These are phyloP conservation scores for Drosophila silvestris DNA, from an alignment of 2,888 invertebrate species.

Conservation along the genomic window DNA sequence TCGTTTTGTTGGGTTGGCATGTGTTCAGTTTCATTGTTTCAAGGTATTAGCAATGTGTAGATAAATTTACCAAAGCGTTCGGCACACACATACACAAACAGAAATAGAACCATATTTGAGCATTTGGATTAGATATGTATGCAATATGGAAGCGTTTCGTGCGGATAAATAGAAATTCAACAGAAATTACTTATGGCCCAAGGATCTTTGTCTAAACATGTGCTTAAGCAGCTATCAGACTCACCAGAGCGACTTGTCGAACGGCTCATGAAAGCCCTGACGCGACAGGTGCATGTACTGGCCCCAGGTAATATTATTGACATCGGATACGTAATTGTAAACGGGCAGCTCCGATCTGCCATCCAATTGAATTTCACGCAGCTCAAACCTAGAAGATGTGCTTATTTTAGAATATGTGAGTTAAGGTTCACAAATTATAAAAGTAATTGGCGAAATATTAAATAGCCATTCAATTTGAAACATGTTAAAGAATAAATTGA, in stretches of 20 bases:
- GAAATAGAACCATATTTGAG: constrained; percentile 72
- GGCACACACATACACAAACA: constrained; percentile 17
- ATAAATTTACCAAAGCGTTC: constrained; percentile 63
- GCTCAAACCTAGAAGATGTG: constrained; percentile 66
- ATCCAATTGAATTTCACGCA: constrained; percentile 58
- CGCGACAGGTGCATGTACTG: constrained; percentile 85
- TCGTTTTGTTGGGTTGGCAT: constrained; percentile 33
- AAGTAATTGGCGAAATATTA: neutral
- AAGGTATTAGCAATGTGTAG: constrained; percentile 74
- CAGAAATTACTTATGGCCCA: constrained; percentile 50
- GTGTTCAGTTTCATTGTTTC: constrained; percentile 68
- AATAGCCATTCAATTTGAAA: neutral
- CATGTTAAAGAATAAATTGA: neutral
- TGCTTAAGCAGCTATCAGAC: constrained; percentile 38
- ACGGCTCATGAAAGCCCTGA: constrained; percentile 85
- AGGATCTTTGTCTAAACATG: neutral
- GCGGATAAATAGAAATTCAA: constrained; percentile 51
- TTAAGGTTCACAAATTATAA: neutral
- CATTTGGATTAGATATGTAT: constrained; percentile 72
- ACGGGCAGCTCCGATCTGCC: constrained; percentile 83
- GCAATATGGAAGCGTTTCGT: constrained; percentile 56
- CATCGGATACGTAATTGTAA: constrained; percentile 85
- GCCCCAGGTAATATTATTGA: constrained; percentile 85
- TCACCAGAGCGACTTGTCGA: constrained; percentile 85
- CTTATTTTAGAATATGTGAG: neutral